Base-by-base conservation (phyloP, 2,888 invertebrate species). In the Patella depressa region DNA sequence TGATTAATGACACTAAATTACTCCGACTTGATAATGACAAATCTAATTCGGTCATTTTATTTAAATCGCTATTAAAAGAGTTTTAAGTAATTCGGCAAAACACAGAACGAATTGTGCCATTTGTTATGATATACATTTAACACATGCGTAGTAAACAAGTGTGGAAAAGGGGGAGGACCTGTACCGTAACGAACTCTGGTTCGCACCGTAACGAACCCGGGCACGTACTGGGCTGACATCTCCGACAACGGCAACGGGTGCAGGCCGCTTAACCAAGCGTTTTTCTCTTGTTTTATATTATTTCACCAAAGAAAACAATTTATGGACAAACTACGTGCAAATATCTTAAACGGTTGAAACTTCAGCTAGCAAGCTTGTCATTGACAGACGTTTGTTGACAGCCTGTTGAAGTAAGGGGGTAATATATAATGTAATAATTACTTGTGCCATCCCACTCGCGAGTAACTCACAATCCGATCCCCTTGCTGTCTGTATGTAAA, bases 371-470 rank as follows among this genome's bases (percentile, higher is more conserved):
- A 11, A 65, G 24, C 65, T 65, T 19, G 19, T 65, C 65, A 65
- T 17, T 65, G 65, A 65, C 24, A 24, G 65, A 9, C 3, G 45
- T 9, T 65, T 65, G 65, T 19, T 65, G 65, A 65, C 65, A 65
- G 65, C 19, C 19, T 65, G 65, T 65, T 65, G 65, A 65, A 65
- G 24, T 65, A 45, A 45, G 45, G 9, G 45, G 45, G 65, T 65
- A 65, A 65, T 65, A 65, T 65, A 65, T 65, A 65, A 65, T 65
- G 65, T 65, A 65, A 65, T 65, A 65, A 65, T 65, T 65, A 24
- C 65, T 24, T 45, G 45, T 45, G 45, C 45, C 45, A 45, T 45
- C 45, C 45, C 45, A 45, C 45, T 45, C 45, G 45, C 45, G 45
- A 45, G 45, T 45, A 45, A 45, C 45, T 45, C 45, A 45, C 45